Conservation (phyloP, 2,113 vertebrate species). For the Naja naja region DNA sequence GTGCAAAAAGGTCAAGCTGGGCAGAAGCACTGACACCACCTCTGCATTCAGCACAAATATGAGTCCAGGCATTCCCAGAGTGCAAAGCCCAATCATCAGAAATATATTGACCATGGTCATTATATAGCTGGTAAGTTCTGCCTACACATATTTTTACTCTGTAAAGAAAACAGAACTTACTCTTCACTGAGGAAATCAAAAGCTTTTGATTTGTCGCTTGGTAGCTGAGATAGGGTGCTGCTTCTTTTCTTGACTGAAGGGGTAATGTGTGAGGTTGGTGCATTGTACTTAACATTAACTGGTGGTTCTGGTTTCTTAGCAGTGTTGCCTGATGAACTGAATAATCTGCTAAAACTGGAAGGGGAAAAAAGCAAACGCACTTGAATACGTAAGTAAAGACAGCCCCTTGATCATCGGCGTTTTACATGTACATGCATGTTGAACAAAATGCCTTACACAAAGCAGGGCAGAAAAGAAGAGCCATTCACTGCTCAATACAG, state of each 20-base stretch:
- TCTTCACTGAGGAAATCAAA: constrained; percentile 99
- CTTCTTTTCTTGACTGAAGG: constrained; percentile 95
- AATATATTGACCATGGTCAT: neutral
- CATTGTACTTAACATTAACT: constrained; percentile 96
- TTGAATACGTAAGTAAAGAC: neutral
- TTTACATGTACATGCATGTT: constrained; percentile 16
- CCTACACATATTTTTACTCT: neutral
- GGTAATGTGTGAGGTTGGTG: constrained; percentile 92
- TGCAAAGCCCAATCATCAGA: neutral
- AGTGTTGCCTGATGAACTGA: constrained; percentile 89
- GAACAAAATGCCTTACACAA: constrained; percentile 32
- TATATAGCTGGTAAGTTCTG: neutral
- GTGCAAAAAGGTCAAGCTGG: neutral
- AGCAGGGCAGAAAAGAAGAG: constrained; percentile 38
- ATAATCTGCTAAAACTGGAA: constrained; percentile 94
- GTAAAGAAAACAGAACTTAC: constrained; percentile 72
- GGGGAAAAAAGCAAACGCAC: constrained; percentile 35
- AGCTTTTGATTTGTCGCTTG: constrained; percentile 95
- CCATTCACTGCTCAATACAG: constrained; percentile 36
- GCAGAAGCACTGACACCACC: neutral
- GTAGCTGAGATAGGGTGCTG: constrained; percentile 91
- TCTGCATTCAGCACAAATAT: neutral
- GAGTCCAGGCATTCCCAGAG: neutral
- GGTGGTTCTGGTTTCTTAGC: constrained; percentile 91
- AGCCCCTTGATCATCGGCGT: neutral